A percentile compares a stretch with the other conserved stretches of the same genome.
Evolutionary conservation across 2,113 vertebrate species (phyloP).

Genomic region (Melanocharis versteri): DNA sequence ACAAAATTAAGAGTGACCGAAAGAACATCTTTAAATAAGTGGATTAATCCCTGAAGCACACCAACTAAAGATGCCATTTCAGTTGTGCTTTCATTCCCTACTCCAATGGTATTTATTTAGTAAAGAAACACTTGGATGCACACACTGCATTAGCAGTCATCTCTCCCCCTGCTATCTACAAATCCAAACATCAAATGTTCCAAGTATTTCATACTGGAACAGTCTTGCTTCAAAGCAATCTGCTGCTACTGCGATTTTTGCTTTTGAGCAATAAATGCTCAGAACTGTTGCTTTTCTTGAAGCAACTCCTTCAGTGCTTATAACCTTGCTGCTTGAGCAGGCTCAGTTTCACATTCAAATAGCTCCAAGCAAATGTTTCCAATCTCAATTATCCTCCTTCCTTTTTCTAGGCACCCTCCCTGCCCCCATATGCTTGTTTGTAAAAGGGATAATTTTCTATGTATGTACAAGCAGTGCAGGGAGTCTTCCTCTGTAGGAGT

Average conservation of each 20-base stretch:
- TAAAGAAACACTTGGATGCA: neutral
- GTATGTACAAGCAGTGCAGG: neutral
- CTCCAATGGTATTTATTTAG: neutral
- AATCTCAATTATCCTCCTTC: neutral
- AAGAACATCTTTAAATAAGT: neutral
- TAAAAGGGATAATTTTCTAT: slow-evolving; percentile 16
- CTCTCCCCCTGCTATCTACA: neutral
- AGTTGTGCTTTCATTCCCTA: neutral
- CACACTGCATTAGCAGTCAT: slow-evolving; percentile 5
- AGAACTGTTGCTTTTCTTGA: neutral
- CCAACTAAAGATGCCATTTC: neutral
- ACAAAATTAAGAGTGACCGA: neutral
- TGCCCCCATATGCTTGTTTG: neutral
- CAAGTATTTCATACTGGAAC: neutral
- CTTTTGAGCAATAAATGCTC: slow-evolving; percentile 16
- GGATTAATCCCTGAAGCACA: neutral
- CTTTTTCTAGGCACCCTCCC: neutral
- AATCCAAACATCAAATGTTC: neutral
- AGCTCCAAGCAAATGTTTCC: neutral
- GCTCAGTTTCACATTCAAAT: neutral
- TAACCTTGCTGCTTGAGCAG: slow-evolving; percentile 5
- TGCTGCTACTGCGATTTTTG: neutral
- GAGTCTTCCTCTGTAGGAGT: neutral
- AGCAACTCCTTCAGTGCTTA: neutral
- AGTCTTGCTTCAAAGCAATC: neutral